phyloP scores from a whole-genome alignment of 2,797 vertebrate species.

The Urocyon cinereoargenteus region DNA sequence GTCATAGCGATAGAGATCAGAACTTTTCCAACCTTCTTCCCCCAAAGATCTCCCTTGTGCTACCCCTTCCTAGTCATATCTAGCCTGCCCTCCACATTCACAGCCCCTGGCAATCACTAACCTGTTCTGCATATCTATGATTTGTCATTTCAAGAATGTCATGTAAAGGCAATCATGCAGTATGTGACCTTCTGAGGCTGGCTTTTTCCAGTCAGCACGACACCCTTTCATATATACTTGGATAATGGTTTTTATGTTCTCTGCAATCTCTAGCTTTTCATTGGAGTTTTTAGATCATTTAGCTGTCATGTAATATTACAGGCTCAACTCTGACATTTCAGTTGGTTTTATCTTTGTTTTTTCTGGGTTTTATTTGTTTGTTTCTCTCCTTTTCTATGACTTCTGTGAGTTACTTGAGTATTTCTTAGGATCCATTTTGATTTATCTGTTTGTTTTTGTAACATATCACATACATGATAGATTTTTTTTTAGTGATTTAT shows the following conservation, averaged over 20 bases:
- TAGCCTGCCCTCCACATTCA: not conserved
- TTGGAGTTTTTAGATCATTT: not conserved
- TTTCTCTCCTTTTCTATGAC: not conserved
- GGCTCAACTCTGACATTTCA: not conserved
- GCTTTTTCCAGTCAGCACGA: not conserved
- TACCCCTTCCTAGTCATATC: not conserved
- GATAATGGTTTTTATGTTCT: not conserved
- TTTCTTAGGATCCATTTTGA: not conserved
- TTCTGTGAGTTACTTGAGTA: not conserved
- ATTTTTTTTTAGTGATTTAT: not conserved
- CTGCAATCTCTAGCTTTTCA: not conserved
- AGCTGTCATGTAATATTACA: not conserved
- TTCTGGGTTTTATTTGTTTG: not conserved
- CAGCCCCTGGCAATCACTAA: not conserved
- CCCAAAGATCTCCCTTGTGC: not conserved
- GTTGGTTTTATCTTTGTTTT: not conserved
- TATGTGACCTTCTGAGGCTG: not conserved
- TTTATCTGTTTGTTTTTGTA: not conserved
- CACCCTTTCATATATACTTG: not conserved
- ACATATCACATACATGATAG: not conserved
- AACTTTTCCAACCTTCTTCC: not conserved
- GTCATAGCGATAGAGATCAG: not conserved
- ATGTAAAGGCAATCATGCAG: not conserved
- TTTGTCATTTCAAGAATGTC: not conserved
- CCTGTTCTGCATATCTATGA: not conserved